A percentile compares a stretch with the other conserved stretches of the same genome.
These are phyloP conservation scores for Morinoia aosen DNA, from an alignment of 2,888 invertebrate species.

Conservation along the genomic window DNA sequence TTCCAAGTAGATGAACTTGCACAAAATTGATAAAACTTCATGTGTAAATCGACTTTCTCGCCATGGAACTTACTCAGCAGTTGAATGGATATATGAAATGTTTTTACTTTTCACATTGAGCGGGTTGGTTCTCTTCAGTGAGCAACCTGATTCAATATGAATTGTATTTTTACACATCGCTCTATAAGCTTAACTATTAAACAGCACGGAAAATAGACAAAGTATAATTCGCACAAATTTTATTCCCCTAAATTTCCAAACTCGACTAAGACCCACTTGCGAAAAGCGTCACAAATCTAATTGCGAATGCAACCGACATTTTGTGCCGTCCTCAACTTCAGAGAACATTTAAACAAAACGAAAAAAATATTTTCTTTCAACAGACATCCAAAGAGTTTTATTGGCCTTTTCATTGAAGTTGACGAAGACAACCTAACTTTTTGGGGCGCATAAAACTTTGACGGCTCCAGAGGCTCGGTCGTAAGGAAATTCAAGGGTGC, in stretches of 20 bases:
- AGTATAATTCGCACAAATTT: too few relatives aligned
- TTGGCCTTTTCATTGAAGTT: not conserved
- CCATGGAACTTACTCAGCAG: too few relatives aligned
- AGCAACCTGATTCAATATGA: too few relatives aligned
- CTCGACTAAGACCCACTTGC: not conserved
- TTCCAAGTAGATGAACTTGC: too few relatives aligned
- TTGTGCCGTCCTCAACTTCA: not conserved
- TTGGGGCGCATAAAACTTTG: not conserved
- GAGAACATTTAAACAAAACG: not conserved
- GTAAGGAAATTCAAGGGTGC: not conserved
- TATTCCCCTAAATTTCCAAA: not conserved
- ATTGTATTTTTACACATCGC: too few relatives aligned
- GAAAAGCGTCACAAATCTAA: not conserved
- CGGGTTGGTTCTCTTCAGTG: too few relatives aligned
- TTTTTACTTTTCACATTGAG: too few relatives aligned
- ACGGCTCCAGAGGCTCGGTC: not conserved
- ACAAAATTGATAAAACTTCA: too few relatives aligned
- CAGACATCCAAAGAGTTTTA: not conserved
- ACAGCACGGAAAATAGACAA: too few relatives aligned
- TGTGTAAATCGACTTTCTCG: too few relatives aligned
- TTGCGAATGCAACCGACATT: not conserved
- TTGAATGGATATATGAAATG: too few relatives aligned
- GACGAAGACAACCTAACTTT: slow-evolving; percentile 16
- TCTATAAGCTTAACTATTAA: too few relatives aligned
- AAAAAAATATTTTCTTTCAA: not conserved